A percentile compares a stretch with the other conserved stretches of the same genome.
These are phyloP conservation scores for Eudyptes chrysolophus DNA, from an alignment of 2,113 vertebrate genomes.

Conservation along the genomic window DNA sequence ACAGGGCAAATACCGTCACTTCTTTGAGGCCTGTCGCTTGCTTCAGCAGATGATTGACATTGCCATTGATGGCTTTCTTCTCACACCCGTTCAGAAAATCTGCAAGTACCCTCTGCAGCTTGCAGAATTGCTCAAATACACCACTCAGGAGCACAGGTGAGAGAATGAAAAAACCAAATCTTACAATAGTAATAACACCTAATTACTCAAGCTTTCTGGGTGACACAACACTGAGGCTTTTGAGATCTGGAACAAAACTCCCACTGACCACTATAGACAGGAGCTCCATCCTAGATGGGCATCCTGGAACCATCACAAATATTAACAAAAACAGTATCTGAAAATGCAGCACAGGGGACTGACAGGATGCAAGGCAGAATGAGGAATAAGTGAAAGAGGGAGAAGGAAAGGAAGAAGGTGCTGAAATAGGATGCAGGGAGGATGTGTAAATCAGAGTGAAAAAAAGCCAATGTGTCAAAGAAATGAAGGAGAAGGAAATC, in stretches of 20 bases:
- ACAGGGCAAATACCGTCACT: slow-evolving; percentile 90
- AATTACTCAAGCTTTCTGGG: not conserved
- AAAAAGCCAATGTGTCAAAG: not conserved
- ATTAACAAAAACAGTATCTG: not conserved
- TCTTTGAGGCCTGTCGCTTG: slow-evolving; percentile 96
- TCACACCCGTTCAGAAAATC: slow-evolving; percentile 97
- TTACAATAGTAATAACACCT: not conserved
- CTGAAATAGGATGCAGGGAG: not conserved
- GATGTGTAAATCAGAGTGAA: not conserved
- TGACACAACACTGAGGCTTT: not conserved
- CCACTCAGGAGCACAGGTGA: slow-evolving; percentile 92
- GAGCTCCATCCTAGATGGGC: not conserved
- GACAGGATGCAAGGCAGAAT: not conserved
- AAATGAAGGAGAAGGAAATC: not conserved
- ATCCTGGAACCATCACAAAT: not conserved
- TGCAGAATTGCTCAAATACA: slow-evolving; percentile 95
- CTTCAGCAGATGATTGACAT: slow-evolving; percentile 99
- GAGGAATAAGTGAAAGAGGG: not conserved
- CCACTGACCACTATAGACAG: not conserved
- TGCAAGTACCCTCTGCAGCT: slow-evolving; percentile 98
- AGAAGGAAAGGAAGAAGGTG: not conserved
- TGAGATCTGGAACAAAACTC: not conserved
- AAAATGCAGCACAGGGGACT: not conserved
- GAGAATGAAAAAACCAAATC: not conserved
- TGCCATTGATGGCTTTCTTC: slow-evolving; percentile 92